Conservation (phyloP, 2,797 vertebrate genomes). For the Amniataba percoides region DNA sequence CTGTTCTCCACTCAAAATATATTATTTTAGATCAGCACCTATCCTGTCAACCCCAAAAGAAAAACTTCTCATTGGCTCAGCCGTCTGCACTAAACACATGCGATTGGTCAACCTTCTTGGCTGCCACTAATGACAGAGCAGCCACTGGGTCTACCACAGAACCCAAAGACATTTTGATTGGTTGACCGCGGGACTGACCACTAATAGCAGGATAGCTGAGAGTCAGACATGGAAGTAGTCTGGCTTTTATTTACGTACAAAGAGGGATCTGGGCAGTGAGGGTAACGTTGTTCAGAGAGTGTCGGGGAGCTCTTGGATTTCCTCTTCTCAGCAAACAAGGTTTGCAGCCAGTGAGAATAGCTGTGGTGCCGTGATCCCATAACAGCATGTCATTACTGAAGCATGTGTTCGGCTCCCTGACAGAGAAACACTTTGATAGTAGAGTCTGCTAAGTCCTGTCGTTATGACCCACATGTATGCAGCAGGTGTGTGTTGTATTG, state of each 20-base stretch:
- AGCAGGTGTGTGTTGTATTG: slow-evolving; percentile 50
- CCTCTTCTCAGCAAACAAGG: slow-evolving; percentile 56
- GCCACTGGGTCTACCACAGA: slow-evolving; percentile 77
- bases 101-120: slow-evolving; percentile 68
- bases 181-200: slow-evolving; percentile 77
- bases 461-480: slow-evolving; percentile 30
- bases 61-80: slow-evolving; percentile 43
- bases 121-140: slow-evolving; percentile 79
- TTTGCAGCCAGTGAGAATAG: slow-evolving; percentile 65
- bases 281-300: slow-evolving; percentile 48
- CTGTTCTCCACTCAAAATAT: background rate
- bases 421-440: slow-evolving; percentile 34
- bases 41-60: slow-evolving; percentile 11
- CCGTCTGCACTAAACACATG: slow-evolving; percentile 39
- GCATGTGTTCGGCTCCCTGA: slow-evolving; percentile 42
- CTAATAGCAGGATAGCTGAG: slow-evolving; percentile 81
- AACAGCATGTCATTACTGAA: slow-evolving; percentile 53
- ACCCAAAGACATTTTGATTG: slow-evolving; percentile 78
- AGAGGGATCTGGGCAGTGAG: slow-evolving; percentile 46
- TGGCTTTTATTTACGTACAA: slow-evolving; percentile 68
- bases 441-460: slow-evolving; percentile 12
- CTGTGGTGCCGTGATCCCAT: slow-evolving; percentile 56
- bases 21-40: slow-evolving; percentile 21
- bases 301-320: slow-evolving; percentile 58
- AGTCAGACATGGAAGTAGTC: slow-evolving; percentile 75